Conservation (phyloP, 2,113 vertebrate genomes). For the Laticauda colubrina region DNA sequence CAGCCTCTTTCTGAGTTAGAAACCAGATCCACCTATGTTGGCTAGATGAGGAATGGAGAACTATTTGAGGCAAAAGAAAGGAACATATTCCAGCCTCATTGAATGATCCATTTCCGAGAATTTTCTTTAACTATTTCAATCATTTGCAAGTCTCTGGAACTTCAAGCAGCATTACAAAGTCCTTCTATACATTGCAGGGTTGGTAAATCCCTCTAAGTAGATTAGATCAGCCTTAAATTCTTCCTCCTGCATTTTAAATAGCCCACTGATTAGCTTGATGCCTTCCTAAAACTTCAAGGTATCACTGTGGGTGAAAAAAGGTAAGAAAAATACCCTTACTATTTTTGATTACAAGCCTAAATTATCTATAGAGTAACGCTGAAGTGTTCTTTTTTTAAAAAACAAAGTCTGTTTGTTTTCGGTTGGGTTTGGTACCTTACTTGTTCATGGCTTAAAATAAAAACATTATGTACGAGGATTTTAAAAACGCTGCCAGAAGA, state of each 20-base stretch:
- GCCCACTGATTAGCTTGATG: background rate
- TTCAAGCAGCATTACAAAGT: background rate
- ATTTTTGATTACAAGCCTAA: background rate
- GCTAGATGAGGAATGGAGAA: background rate
- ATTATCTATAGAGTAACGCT: background rate
- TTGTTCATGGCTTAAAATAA: background rate
- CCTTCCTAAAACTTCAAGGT: slow-evolving; percentile 28
- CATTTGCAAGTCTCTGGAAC: background rate
- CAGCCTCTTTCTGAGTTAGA: background rate
- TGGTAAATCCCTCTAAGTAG: slow-evolving; percentile 67
- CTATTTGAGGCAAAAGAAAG: background rate
- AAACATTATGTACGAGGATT: background rate
- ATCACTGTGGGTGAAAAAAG: slow-evolving; percentile 47
- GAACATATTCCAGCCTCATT: background rate
- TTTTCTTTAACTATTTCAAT: background rate
- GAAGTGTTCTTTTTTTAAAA: background rate
- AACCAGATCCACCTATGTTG: background rate
- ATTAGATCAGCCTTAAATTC: slow-evolving; percentile 46
- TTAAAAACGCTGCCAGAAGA: background rate
- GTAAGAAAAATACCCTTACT: slow-evolving; percentile 47
- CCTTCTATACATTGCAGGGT: slow-evolving; percentile 14
- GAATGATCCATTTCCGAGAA: background rate
- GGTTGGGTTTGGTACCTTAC: background rate
- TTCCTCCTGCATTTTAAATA: background rate
- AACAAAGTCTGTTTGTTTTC: background rate